phyloP scores from a whole-genome alignment of 2,797 vertebrate genomes.

The Danio tinwini region DNA sequence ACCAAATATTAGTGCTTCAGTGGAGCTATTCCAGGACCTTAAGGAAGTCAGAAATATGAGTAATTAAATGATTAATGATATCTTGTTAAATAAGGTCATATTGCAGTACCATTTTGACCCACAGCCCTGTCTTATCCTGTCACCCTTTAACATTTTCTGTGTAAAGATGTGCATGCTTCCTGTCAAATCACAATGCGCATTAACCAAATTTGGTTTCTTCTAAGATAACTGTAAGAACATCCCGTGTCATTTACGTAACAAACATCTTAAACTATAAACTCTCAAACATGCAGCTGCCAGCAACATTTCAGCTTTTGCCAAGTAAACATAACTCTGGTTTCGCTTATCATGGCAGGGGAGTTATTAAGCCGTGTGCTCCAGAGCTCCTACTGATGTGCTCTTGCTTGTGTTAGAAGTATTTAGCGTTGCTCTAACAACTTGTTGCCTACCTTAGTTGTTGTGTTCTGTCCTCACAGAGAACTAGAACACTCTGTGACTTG shows the following conservation, averaged over 20 bases:
- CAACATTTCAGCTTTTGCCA: constrained; percentile 39
- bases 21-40: neutral
- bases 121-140: neutral
- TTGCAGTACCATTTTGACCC: neutral
- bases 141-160: neutral
- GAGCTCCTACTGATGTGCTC: constrained; percentile 26
- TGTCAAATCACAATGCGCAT: neutral
- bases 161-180: neutral
- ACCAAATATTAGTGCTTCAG: neutral
- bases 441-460: neutral
- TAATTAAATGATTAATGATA: neutral
- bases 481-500: constrained; percentile 18
- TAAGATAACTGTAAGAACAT: constrained; percentile 20
- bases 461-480: constrained; percentile 5
- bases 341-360: constrained; percentile 27
- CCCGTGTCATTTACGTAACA: neutral
- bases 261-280: constrained; percentile 19
- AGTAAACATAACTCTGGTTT: constrained; percentile 29
- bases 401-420: constrained; percentile 15
- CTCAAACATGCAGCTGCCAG: constrained; percentile 10
- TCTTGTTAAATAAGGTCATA: neutral
- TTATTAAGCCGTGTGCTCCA: constrained; percentile 8
- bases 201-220: neutral
- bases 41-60: neutral
- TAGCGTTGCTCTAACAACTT: constrained; percentile 32